Evolutionary conservation across 2,888 invertebrate genomes (phyloP).

Genomic region (Heliconius erato): DNA sequence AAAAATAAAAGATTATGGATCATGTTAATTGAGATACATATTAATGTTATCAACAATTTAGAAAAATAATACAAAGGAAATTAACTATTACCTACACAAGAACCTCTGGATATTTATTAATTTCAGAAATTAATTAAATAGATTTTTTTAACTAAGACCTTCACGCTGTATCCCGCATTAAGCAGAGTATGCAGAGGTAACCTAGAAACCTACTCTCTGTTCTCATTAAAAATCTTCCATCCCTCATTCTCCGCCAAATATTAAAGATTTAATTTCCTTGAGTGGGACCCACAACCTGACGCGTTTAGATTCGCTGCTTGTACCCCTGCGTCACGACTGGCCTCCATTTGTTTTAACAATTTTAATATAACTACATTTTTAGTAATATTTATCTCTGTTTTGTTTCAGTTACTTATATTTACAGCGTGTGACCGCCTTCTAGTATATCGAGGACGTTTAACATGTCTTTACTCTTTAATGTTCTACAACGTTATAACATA

Average conservation of each 20-base stretch:
- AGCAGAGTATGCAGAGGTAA: no score
- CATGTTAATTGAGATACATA: not conserved
- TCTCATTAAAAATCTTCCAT: no score
- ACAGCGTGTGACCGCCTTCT: constrained; percentile 89
- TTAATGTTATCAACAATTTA: no score
- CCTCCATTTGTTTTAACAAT: not conserved
- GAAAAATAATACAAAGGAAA: no score
- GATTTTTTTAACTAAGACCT: no score
- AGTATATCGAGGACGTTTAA: constrained; percentile 86
- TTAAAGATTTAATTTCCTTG: no score
- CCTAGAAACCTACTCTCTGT: no score
- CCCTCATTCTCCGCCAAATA: no score
- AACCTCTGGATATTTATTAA: not conserved
- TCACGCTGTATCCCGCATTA: no score
- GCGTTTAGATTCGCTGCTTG: no score
- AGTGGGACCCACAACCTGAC: no score
- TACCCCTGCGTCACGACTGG: no score
- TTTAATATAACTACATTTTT: not conserved
- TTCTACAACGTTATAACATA: constrained; percentile 93
- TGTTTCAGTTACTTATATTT: constrained; percentile 88
- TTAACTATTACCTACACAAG: not conserved
- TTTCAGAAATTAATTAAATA: not conserved
- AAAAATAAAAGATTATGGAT: not conserved
- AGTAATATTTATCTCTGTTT: not conserved
- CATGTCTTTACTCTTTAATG: constrained; percentile 91